A percentile compares a stretch with the other conserved stretches of the same genome.
These are phyloP conservation scores for Troides helena DNA, from an alignment of 2,888 invertebrate genomes.

Conservation along the genomic window DNA sequence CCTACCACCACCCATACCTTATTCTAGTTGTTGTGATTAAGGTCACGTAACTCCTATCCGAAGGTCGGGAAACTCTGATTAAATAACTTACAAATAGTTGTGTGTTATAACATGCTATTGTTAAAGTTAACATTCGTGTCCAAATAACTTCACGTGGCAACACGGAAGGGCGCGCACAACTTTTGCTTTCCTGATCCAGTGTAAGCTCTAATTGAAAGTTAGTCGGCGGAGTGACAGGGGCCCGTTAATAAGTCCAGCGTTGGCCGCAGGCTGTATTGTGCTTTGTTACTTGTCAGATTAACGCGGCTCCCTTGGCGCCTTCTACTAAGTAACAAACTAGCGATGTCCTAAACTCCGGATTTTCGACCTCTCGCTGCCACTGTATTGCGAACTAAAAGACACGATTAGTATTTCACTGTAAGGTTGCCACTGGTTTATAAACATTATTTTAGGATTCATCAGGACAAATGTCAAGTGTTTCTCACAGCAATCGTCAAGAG, in stretches of 20 bases:
- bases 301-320: constrained; percentile 50
- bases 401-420: constrained; percentile 12
- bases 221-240: constrained; percentile 54
- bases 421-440: not conserved
- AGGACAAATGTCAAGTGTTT: too few species aligned
- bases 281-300: constrained; percentile 61
- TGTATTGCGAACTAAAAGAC: constrained; percentile 29
- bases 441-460: too few species aligned
- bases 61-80: too few species aligned
- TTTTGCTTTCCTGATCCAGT: constrained; percentile 35
- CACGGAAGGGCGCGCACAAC: constrained; percentile 27
- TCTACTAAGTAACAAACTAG: constrained; percentile 50
- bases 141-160: constrained; percentile 16
- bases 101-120: constrained; percentile 2
- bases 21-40: too few species aligned
- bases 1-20: too few species aligned
- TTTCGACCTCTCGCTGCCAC: constrained; percentile 39
- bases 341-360: constrained; percentile 47
- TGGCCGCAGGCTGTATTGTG: constrained; percentile 46
- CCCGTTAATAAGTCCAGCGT: constrained; percentile 52
- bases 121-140: constrained; percentile 27
- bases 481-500: too few species aligned
- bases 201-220: constrained; percentile 56
- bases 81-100: too few species aligned
- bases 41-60: too few species aligned